Base-by-base conservation (phyloP, 2,888 invertebrate genomes). In the Criorhina ranunculi region DNA sequence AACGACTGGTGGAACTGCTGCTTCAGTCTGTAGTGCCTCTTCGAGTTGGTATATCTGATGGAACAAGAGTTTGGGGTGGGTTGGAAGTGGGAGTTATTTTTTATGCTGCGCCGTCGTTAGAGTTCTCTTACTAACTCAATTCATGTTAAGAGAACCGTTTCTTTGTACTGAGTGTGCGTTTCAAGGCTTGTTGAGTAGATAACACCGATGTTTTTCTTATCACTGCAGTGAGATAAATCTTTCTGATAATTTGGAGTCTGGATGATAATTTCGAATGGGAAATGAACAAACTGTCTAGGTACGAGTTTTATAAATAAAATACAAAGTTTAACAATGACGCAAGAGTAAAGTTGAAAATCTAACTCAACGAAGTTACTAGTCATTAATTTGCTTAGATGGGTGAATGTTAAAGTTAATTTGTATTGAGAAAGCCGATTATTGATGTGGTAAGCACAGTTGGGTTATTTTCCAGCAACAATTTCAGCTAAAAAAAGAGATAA, bases 161-260 rank as follows among this genome's bases (percentile, higher is more conserved):
- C 3, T 59, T 33, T 60, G n/a, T n/a, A 51, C 24, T 44, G 67
- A 69, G 77, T 51, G 24, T 77, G 77, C 67, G 77, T 46, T n/a
- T 53, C 42, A 69, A n/a, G 6, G n/a, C 17, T 19, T 15, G 0
- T 17, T 40, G 7, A 37, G 15, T 17, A 53, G 77, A 77, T 69
- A 59, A 67, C 31, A 66, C 9, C 6, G 49, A 15, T 42, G n/a
- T 37, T 40, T 57, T 57, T 59, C 49, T 67, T 76, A 76, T 76
- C 67, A 76, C 51, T 24, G 37, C 6, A 44, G 62, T 64, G 44
- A 75, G 75, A 66, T 57, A 57, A 57, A 64, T 66, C 35, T 44
- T 33, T 7, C n/a, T 29, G 15, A 33, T 42, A 33, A 42, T 44
- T 11, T 44, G 42, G 17, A 44, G 60, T 44, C 11, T 17, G 42